A percentile compares a stretch with the other conserved stretches of the same genome.
Evolutionary conservation across 2,888 invertebrate species (phyloP).

Genomic region (Danaus chrysippus): DNA sequence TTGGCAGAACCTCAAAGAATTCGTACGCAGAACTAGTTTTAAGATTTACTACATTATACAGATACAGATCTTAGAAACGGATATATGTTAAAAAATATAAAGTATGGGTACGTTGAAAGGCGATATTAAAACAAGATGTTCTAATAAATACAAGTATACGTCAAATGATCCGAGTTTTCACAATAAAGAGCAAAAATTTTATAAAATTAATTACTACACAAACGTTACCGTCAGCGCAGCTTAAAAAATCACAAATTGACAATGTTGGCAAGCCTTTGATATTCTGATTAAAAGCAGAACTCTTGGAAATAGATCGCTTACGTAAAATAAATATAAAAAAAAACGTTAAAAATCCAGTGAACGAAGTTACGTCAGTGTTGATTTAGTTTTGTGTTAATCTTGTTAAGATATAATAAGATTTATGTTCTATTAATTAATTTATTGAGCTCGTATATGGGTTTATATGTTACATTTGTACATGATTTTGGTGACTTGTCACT

Average conservation of each 20-base stretch:
- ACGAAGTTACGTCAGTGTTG: neutral
- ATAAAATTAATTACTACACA: no score
- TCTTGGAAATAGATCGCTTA: constrained; percentile 42
- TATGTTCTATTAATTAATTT: no score
- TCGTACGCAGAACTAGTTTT: constrained; percentile 31
- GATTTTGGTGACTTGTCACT: no score
- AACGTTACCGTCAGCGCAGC: constrained; percentile 9
- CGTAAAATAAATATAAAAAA: neutral
- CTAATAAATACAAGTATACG: no score
- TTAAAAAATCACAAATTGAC: constrained; percentile 36
- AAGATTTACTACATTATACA: constrained; percentile 13
- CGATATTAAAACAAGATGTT: no score
- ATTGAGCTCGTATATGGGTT: no score
- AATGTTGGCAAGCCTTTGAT: constrained; percentile 37
- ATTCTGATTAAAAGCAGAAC: constrained; percentile 46
- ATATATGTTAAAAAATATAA: neutral
- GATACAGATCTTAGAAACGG: neutral
- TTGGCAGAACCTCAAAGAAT: constrained; percentile 69
- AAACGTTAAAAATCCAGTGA: neutral
- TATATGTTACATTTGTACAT: no score
- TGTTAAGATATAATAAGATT: neutral
- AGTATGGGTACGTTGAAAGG: no score
- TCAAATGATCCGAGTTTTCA: no score
- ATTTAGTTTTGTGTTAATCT: neutral
- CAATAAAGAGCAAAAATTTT: no score